Percentiles rank a stretch among this genome's conserved stretches.
These are phyloP conservation scores for Dermolepida albohirtum DNA, from an alignment of 2,888 invertebrate genomes.

Conservation along the genomic window DNA sequence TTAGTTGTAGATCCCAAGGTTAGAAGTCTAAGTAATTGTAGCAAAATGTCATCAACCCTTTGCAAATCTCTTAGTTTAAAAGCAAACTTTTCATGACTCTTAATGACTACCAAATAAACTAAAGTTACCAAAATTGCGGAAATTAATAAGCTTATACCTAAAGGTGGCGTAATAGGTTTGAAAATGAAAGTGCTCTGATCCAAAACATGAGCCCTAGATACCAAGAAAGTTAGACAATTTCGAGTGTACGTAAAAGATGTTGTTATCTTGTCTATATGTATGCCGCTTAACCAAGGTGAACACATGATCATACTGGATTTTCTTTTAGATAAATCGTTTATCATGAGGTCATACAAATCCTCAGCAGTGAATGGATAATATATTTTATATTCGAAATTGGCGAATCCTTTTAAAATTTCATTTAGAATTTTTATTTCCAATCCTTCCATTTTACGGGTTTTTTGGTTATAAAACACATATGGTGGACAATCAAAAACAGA, in stretches of 20 bases:
- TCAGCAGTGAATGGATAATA: neutral
- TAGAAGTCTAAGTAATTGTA: slow-evolving; percentile 18
- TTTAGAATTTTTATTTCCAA: slow-evolving; percentile 11
- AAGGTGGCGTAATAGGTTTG: neutral
- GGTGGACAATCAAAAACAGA: slow-evolving; percentile 22
- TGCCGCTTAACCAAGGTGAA: slow-evolving; percentile 19
- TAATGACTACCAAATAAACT: neutral
- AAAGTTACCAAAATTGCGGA: slow-evolving; percentile 1
- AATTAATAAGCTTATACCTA: slow-evolving; percentile 7
- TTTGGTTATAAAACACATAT: slow-evolving; percentile 9
- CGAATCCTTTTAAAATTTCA: slow-evolving; percentile 3
- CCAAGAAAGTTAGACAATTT: slow-evolving; percentile 27
- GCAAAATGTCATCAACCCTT: neutral
- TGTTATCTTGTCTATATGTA: slow-evolving; percentile 4
- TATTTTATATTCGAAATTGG: slow-evolving; percentile 11
- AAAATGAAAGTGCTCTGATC: slow-evolving; percentile 21
- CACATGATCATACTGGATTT: slow-evolving; percentile 7
- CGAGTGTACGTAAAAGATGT: slow-evolving; percentile 13
- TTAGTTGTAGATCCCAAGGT: slow-evolving; percentile 5
- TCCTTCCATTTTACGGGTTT: slow-evolving; percentile 9
- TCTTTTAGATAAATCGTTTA: slow-evolving; percentile 2
- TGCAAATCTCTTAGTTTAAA: neutral
- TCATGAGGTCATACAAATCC: slow-evolving; percentile 15
- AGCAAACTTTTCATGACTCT: slow-evolving; percentile 1
- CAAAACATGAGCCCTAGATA: slow-evolving; percentile 6